phyloP scores from a whole-genome alignment of 2,888 invertebrate species.

The Tortrix viridana region DNA sequence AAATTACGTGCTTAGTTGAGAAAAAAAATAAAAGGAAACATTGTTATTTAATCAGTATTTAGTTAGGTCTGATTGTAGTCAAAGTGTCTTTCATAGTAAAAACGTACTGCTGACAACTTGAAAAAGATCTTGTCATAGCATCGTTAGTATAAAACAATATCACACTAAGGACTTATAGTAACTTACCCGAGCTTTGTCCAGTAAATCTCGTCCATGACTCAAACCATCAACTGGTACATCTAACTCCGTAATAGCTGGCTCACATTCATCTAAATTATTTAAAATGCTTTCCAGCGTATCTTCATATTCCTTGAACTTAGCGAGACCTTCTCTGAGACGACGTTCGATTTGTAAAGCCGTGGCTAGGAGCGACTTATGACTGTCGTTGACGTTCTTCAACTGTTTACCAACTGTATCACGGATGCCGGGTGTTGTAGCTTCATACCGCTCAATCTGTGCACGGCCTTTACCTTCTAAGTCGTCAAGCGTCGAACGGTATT shows the following conservation, averaged over 20 bases:
- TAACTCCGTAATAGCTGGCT: slow-evolving; percentile 90
- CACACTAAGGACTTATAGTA: not conserved
- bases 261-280: slow-evolving; percentile 91
- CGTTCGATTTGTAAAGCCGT: slow-evolving; percentile 96
- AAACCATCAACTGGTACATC: slow-evolving; percentile 90
- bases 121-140: not conserved
- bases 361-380: slow-evolving; percentile 94
- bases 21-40: too few relatives aligned
- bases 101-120: not conserved
- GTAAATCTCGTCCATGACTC: slow-evolving; percentile 87
- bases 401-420: slow-evolving; percentile 92
- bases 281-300: slow-evolving; percentile 94
- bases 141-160: not conserved
- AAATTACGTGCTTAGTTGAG: too few relatives aligned
- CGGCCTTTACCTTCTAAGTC: slow-evolving; percentile 93
- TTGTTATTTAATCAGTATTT: too few relatives aligned
- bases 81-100: too few relatives aligned
- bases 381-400: slow-evolving; percentile 95
- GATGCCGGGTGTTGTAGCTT: slow-evolving; percentile 88
- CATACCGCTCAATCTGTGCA: slow-evolving; percentile 92
- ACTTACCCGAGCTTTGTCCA: slow-evolving; percentile 90
- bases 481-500: slow-evolving; percentile 92
- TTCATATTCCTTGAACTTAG: slow-evolving; percentile 97
- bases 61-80: too few relatives aligned
- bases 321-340: slow-evolving; percentile 93